Base-by-base conservation (phyloP, 2,888 invertebrate genomes). In the Drosophila imparisetae region DNA sequence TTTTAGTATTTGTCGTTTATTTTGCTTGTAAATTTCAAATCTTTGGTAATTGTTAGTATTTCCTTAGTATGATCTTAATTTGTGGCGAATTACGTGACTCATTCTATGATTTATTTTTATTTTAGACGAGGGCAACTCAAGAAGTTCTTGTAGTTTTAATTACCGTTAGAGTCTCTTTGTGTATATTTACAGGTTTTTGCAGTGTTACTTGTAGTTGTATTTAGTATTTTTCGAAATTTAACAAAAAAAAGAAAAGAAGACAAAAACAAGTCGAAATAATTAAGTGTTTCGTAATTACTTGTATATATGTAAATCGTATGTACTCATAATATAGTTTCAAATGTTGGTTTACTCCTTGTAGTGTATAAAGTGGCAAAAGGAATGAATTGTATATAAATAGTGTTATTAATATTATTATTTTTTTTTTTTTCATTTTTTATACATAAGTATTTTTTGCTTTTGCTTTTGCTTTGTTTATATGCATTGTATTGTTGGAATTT, bases 341-440 rank as follows among this genome's bases (percentile, higher is more conserved):
- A 75, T 78, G n/a, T 57, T 71, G 40, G 48, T 32, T 77, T 66
- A 65, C 57, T 40, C 61, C 49, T 71, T 60, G 63, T 66, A 66
- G 81, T 86, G 86, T 84, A 84, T 84, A 84, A 84, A 84, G 83
- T 84, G 86, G 83, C 86, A 84, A 83, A 86, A 82, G 59, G 74
- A 81, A 80, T 81, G 77, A 60, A 66, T 76, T 72, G 54, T 66
- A 81, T 76, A 76, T 86, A 81, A 81, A 79, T 55, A 58, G 73
- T 57, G 45, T 38, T 48, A 65, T 72, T 64, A 61, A 34, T 57
- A 42, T 55, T 27, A 21, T 49, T 29, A 38, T 68, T 36, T 30
- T 48, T 68, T 36, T 34, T 40, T 48, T 66, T 34, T 36, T n/a
- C n/a, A 40, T 60, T 53, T 63, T 50, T 58, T 65, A 48, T 75